Conservation (phyloP, 2,113 vertebrate species). For the Thermophis baileyi region DNA sequence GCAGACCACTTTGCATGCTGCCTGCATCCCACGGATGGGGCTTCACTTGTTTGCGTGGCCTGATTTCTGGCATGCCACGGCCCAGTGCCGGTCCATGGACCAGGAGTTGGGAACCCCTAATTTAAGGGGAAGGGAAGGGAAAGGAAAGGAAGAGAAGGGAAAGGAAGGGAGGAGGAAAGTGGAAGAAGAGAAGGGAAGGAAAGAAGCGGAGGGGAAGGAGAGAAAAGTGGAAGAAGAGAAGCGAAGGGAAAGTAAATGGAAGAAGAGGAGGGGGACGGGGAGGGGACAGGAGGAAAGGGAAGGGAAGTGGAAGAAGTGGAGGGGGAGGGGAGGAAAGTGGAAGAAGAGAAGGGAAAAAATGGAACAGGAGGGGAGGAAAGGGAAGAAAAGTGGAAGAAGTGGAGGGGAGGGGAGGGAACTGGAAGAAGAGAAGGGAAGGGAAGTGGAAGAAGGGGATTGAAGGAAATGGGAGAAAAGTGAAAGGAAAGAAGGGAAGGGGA, state of each 20-base stretch:
- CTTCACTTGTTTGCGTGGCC: not conserved
- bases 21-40: not conserved
- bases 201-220: no score
- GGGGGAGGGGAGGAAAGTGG: not conserved
- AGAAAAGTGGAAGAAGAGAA: no score
- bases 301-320: not conserved
- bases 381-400: not conserved
- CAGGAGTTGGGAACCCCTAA: not conserved
- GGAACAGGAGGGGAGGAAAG: not conserved
- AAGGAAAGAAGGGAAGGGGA: no score
- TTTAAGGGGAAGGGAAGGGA: not conserved
- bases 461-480: not conserved
- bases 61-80: not conserved
- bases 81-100: no score
- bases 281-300: no score
- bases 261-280: no score
- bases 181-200: not conserved
- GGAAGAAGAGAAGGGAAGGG: no score
- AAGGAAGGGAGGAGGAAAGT: not conserved
- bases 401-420: not conserved
- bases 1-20: not conserved
- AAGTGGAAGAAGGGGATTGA: no score
- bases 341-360: not conserved
- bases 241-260: no score
- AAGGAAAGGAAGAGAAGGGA: not conserved